These are phyloP conservation scores for Drosophila mettleri DNA, from an alignment of 2,888 invertebrate genomes.

Conservation along the genomic window DNA sequence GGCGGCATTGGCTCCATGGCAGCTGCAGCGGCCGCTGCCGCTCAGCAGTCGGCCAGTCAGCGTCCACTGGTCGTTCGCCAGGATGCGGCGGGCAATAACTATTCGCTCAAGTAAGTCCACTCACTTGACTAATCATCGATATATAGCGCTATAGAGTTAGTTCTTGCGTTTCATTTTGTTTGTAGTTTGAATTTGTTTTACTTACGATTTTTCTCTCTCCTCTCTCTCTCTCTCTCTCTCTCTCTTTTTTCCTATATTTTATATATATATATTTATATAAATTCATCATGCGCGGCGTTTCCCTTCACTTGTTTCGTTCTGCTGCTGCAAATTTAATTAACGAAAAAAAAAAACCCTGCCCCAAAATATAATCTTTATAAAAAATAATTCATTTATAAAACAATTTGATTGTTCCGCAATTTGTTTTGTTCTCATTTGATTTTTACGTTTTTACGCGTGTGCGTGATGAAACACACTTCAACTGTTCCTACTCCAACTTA, in stretches of 20 bases:
- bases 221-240: slow-evolving; percentile 19
- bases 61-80: slow-evolving; percentile 89
- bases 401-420: slow-evolving; percentile 10
- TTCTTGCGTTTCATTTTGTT: slow-evolving; percentile 35
- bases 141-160: slow-evolving; percentile 7
- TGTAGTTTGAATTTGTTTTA: slow-evolving; percentile 49
- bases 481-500: slow-evolving; percentile 24
- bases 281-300: slow-evolving; percentile 28
- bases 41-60: slow-evolving; percentile 80
- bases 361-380: slow-evolving; percentile 7
- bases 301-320: slow-evolving; percentile 23
- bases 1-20: slow-evolving; percentile 75
- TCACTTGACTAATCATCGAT: not conserved
- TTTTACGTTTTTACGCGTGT: slow-evolving; percentile 39
- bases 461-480: slow-evolving; percentile 43
- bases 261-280: slow-evolving; percentile 3
- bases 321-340: slow-evolving; percentile 30
- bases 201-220: slow-evolving; percentile 35
- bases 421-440: slow-evolving; percentile 17
- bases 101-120: slow-evolving; percentile 91
- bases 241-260: slow-evolving; percentile 15
- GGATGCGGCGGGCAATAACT: slow-evolving; percentile 90
- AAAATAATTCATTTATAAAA: slow-evolving; percentile 10
- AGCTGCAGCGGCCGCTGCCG: slow-evolving; percentile 72
- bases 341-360: not conserved